phyloP scores from a whole-genome alignment of 2,888 invertebrate species.

The Habroteleia sp. region DNA sequence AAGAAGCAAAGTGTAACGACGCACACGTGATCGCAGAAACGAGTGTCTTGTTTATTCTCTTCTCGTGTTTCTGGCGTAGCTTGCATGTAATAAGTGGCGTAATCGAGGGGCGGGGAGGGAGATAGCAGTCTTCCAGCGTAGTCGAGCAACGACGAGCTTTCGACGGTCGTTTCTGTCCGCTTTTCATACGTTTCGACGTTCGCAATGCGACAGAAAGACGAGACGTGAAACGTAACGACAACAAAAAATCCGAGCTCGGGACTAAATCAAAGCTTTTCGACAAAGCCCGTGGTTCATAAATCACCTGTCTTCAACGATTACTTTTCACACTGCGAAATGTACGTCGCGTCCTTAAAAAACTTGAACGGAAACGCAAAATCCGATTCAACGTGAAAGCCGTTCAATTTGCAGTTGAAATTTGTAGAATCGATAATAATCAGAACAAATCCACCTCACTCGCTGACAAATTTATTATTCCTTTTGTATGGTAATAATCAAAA shows the following conservation, averaged over 20 bases:
- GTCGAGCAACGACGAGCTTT: conserved; percentile 17
- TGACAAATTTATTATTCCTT: too few species aligned
- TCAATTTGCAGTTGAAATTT: too few species aligned
- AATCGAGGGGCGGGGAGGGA: conserved; percentile 24
- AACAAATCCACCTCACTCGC: too few species aligned
- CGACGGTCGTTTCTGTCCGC: conserved; percentile 14
- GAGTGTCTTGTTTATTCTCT: conserved; percentile 53
- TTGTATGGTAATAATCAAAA: too few species aligned
- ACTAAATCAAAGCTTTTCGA: conserved; percentile 4
- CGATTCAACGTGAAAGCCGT: too few species aligned
- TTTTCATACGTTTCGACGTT: conserved; percentile 4
- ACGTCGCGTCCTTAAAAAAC: too few species aligned
- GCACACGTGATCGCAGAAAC: conserved; percentile 52
- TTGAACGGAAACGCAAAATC: too few species aligned
- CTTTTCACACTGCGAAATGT: conserved; percentile 6
- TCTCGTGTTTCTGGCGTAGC: conserved; percentile 49
- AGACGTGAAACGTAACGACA: conserved; percentile 10
- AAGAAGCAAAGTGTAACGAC: conserved; percentile 48
- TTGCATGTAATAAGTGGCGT: conserved; percentile 56
- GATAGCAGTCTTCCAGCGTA: conserved; percentile 10
- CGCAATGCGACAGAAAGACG: conserved; percentile 5
- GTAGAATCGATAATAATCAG: too few species aligned
- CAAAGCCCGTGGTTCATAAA: conserved; percentile 6
- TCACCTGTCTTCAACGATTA: neutral
- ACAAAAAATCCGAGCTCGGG: conserved; percentile 1